Evolutionary conservation across 2,888 invertebrate species (phyloP), one percentile per base, ranked within the genome.

Genomic region (Octonoba sinensis): DNA sequence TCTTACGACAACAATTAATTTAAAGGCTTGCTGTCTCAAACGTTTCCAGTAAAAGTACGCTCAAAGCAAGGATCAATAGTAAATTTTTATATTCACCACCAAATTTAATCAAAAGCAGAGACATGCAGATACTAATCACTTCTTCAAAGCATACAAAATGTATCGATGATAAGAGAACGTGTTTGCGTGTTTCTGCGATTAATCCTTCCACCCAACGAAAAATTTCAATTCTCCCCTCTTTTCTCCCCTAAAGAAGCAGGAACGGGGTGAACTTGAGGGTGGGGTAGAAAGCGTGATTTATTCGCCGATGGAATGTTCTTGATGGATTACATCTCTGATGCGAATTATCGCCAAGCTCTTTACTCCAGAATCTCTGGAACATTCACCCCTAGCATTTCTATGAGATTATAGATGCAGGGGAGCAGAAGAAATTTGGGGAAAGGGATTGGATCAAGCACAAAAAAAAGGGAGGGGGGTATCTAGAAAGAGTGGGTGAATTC

Each of bases 321-420:
- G 79, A 79, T 79, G 79, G 79, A 79, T 79, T 60, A 73, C 79
- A 67, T 73, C 66, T 66, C 46, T 79, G 73, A 79, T 79, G 79
- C 79, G 79, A 79, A 79, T 79, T 79, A 79, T 79, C 79, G 79
- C 79, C 66, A 44, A 46, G 51, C 65, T 56, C 60, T 54, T 56
- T 62, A 46, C 22, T 54, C 67, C 59, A 69, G 73, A 72, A 79
- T 76, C 76, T 70, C 54, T 46, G 69, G 64, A 76, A 76, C 76
- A 75, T 67, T 49, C 22, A 49, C 46, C 44, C 51, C 54, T n/a
- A 36, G 69, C 69, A 76, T 76, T 62, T 69, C 62, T 76, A 24
- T 60, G 76, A 76, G 69, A 76, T 76, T 76, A 76, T 59, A 54
- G 62, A 70, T 54, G n/a, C 54, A n/a, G 54, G 54, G n/a, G 54